Evolutionary conservation across 2,797 vertebrate genomes (phyloP).

Genomic region (Acanthurus leucopareius): DNA sequence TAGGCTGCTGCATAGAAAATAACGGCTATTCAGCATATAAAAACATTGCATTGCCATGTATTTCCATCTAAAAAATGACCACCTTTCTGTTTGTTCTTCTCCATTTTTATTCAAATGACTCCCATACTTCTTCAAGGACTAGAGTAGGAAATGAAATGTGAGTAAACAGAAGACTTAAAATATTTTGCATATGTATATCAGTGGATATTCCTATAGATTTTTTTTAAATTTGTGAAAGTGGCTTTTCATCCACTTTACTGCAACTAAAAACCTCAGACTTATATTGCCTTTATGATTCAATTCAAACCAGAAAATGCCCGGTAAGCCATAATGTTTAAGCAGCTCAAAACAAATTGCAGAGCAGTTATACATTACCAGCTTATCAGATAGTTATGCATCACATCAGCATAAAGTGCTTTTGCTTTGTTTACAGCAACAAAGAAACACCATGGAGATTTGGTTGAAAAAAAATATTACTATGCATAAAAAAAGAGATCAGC

Average conservation of each 20-base stretch:
- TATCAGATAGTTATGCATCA: conserved; percentile 58
- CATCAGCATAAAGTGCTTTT: conserved; percentile 46
- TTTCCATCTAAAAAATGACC: conserved; percentile 34
- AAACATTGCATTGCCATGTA: conserved; percentile 28
- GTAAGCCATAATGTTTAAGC: conserved; percentile 42
- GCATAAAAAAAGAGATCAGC: conserved; percentile 30
- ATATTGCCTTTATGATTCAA: conserved; percentile 53
- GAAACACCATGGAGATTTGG: conserved; percentile 47
- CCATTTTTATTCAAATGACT: conserved; percentile 61
- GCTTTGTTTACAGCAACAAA: conserved; percentile 58
- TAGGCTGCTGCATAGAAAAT: conserved; percentile 34
- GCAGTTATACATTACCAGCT: conserved; percentile 47
- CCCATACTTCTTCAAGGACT: conserved; percentile 26
- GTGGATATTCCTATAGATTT: conserved; percentile 36
- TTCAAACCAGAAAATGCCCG: conserved; percentile 21
- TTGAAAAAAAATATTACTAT: conserved; percentile 48
- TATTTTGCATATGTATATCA: conserved; percentile 49
- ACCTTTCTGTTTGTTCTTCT: conserved; percentile 35
- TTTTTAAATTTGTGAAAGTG: conserved; percentile 48
- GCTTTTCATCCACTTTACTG: conserved; percentile 57
- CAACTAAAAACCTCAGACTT: conserved; percentile 62
- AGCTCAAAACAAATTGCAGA: conserved; percentile 42
- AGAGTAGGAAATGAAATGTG: conserved; percentile 58
- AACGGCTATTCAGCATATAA: conserved; percentile 32
- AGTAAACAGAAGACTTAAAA: conserved; percentile 63